Base-by-base conservation (phyloP, 2,888 invertebrate species). In the Chromoteleia sp. region DNA sequence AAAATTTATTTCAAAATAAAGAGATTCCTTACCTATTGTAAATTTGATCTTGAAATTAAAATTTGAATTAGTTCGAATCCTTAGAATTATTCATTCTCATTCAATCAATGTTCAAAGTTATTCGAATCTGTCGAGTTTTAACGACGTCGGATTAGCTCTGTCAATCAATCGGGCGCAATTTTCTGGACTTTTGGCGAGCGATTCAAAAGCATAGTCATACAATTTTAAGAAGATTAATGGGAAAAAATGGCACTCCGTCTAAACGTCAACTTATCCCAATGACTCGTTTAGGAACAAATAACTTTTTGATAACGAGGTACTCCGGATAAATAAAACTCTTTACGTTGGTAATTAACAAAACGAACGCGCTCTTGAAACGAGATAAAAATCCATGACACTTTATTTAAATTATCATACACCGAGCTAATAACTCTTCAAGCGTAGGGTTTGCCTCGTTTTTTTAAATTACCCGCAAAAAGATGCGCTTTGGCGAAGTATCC, bases 401-500 rank as follows among this genome's bases (percentile, higher is more conserved):
- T 33, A 14, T 61, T 30, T 19, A 33, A 29, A 61, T 61, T 45
- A 45, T 30, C 45, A 45, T 30, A 30, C 41, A 4, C 7, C n/a
- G n/a, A n/a, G n/a, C n/a, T n/a, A n/a, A n/a, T n/a, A 45, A 45
- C 45, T 45, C 17, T 29, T 45, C 17, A 45, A 41, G 10, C 41
- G 59, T 43, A 43, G 43, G 17, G 15, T 43, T 33, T 48, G 29
- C 19, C 33, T 19, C 63, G 19, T 63, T 63, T 36, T 48, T 43
- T 43, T 19, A 43, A 63, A 63, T 63, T 63, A 48, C 48, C 8
- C 19, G 63, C 33, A 41, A 48, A 48, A 48, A 48, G 48, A 63
- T 36, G 63, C 33, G 63, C 63, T 63, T 63, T 63, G 33, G 63
- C 48, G n/a, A 30, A 30, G 48, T 63, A 63, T 48, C 33, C 63